Evolutionary conservation across 2,888 invertebrate species (phyloP), one percentile per base, ranked within the genome.

Genomic region (Helleia helle): DNA sequence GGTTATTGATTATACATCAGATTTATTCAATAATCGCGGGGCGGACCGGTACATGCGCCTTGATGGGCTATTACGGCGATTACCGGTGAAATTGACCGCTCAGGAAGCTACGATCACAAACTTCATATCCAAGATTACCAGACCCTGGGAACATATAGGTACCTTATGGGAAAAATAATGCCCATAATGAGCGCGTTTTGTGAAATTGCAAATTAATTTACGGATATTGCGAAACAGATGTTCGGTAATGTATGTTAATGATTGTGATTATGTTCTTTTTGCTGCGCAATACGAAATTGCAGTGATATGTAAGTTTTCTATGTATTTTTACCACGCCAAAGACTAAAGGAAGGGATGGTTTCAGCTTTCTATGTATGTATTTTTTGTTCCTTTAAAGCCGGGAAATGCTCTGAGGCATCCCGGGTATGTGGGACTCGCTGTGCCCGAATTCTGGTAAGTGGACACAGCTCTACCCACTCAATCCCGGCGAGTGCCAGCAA

Each of bases 51-150:
- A n/a, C n/a, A n/a, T n/a, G 68, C 60, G 65, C 69, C 66, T 65
- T 71, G 73, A 76, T 72, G 77, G 77, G 71, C 71, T 76, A 81
- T 83, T 83, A 83, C 74, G 68, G 77, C 71, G 77, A 83, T 83
- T 81, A 83, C 71, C 60, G 69, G 75, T 67, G 49, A 83, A 81
- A 80, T 80, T 81, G 80, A 81, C 83, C 83, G 83, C 83, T 83
- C 77, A 84, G 80, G 83, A 76, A 84, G 83, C 83, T 79, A 67
- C 74, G 63, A 17, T 30, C 30, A 30, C 31, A 9, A 34, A 22
- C 22, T 34, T 34, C 34, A 34, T 22, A 34, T 11, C 12, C 18
- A 11, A 34, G 17, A 34, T 34, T 34, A 34, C 11, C 7, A 8
- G 22, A 22, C 22, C 22, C 22, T 34, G 34, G 34, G 34, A 34